Base-by-base conservation (phyloP, 1,140 invertebrate genomes). In the Drosophila busckii region DNA sequence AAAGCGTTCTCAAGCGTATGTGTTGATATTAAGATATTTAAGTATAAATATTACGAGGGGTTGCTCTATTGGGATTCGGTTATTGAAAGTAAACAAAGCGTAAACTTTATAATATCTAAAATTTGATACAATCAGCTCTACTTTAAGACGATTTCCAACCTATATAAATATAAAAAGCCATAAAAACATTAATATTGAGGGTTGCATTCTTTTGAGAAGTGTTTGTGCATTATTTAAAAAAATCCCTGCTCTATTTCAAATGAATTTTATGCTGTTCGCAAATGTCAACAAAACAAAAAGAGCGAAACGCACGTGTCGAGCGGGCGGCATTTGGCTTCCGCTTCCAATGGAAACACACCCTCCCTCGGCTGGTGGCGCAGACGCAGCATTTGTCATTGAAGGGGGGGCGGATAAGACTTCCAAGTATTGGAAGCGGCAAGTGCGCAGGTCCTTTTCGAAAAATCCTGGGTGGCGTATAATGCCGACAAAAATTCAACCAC, bases 391-490 rank as follows among this genome's bases (percentile, higher is more conserved):
- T 26, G 9, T 9, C 10, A 15, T 10, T 34, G 17, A 4, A 5
- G 15, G 13, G 20, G 31, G 13, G 46, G 34, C 13, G 23, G n/a
- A n/a, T n/a, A n/a, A n/a, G n/a, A n/a, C 35, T 82, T 82, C 75
- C 69, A 70, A 67, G n/a, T n/a, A n/a, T 63, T 82, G 75, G 75
- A 82, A 82, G 20, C 15, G 13, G 35, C 46, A 42, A 83, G 41
- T 85, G 83, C 83, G 83, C 83, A 85, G 61, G 83, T 83, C 73
- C 70, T 85, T 85, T 54, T n/a, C n/a, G n/a, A 63, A 73, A 67
- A 60, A 70, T 76, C 82, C 80, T 84, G 68, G 54, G n/a, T n/a
- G n/a, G n/a, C n/a, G n/a, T n/a, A n/a, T 50, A 9, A 37, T 60
- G 53, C 41, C 61, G 61, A 59, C 44, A 34, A 52, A 58, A 48